Evolutionary conservation across 2,888 invertebrate genomes (phyloP).

Genomic region (Aphelenchoides bicaudatus): DNA sequence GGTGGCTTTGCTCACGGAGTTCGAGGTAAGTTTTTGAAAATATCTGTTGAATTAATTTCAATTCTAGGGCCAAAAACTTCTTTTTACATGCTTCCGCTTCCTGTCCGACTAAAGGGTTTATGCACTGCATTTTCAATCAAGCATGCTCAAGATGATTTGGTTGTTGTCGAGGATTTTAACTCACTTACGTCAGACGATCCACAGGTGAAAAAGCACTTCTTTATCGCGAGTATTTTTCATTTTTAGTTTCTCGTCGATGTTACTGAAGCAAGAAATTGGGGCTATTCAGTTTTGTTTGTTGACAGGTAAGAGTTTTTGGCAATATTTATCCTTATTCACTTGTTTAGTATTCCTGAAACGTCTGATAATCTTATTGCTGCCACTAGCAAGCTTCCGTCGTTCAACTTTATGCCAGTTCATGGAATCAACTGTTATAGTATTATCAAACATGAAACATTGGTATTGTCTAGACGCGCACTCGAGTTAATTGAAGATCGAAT

Average conservation of each 20-base stretch:
- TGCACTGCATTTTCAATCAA: slow-evolving; percentile 78
- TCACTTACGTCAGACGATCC: slow-evolving; percentile 63
- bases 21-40: no score
- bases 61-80: slow-evolving; percentile 82
- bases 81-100: slow-evolving; percentile 87
- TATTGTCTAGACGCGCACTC: slow-evolving; percentile 43
- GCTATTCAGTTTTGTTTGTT: slow-evolving; percentile 86
- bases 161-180: slow-evolving; percentile 80
- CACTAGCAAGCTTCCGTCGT: slow-evolving; percentile 73
- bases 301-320: slow-evolving; percentile 66
- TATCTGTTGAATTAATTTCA: no score
- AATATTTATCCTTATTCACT: slow-evolving; percentile 60
- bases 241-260: slow-evolving; percentile 73
- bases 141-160: slow-evolving; percentile 86
- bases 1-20: slow-evolving; percentile 85
- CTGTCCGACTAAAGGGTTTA: slow-evolving; percentile 71
- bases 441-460: slow-evolving; percentile 82
- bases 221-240: slow-evolving; percentile 3
- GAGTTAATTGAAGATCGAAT: slow-evolving; percentile 72
- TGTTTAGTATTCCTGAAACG: slow-evolving; percentile 25
- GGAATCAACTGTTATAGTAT: slow-evolving; percentile 91
- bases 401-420: slow-evolving; percentile 91
- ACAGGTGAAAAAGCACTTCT: slow-evolving; percentile 23
- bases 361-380: slow-evolving; percentile 77
- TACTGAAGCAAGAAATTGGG: slow-evolving; percentile 83